These are phyloP conservation scores for Cinara cedri DNA, from an alignment of 2,888 invertebrate genomes.

Conservation along the genomic window DNA sequence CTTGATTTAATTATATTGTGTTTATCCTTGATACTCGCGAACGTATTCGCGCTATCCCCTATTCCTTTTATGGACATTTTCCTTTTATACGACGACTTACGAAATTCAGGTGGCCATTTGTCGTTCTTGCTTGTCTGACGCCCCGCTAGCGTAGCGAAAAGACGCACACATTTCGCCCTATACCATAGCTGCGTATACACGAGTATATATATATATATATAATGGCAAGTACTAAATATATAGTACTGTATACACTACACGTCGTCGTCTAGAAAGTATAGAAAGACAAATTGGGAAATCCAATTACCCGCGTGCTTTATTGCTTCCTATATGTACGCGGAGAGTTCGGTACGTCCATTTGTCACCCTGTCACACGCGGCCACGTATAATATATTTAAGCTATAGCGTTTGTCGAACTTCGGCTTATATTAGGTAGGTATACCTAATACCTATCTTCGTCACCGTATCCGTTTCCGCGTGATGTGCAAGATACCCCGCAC, in stretches of 20 bases:
- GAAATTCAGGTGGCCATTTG: conserved; percentile 23
- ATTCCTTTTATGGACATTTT: no score
- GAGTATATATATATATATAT: not conserved
- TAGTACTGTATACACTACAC: not conserved
- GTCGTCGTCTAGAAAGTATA: conserved; percentile 23
- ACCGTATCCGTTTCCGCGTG: no score
- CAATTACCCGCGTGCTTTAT: conserved; percentile 45
- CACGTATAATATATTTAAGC: not conserved
- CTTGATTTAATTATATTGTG: no score
- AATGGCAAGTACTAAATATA: no score
- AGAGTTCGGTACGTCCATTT: conserved; percentile 30
- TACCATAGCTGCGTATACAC: no score
- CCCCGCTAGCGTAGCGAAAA: no score
- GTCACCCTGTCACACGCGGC: conserved; percentile 37
- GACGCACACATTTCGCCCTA: no score
- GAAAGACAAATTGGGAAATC: conserved; percentile 45
- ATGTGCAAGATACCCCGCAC: no score
- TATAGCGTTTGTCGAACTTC: not conserved
- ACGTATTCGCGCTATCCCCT: no score
- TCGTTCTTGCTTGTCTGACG: conserved; percentile 1
- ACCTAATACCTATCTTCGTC: not conserved
- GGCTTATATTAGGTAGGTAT: no score
- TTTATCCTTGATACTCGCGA: no score
- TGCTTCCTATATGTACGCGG: conserved; percentile 10
- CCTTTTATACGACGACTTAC: not conserved